Conservation (phyloP, 2,113 vertebrate genomes). For the Parus major region DNA sequence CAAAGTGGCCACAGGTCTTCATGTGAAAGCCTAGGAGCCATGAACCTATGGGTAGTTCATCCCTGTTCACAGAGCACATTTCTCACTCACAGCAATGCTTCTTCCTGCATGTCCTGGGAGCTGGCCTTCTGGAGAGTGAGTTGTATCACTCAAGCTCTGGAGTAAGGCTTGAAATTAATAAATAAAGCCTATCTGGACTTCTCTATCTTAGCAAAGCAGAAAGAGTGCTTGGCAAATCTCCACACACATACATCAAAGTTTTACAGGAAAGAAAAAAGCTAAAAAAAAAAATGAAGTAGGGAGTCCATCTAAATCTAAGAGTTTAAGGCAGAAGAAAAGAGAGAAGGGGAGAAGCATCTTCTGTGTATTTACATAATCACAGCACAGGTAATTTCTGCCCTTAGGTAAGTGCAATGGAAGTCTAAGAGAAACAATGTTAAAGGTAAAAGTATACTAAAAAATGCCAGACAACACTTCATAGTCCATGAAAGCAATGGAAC, state of each 20-base stretch:
- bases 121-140: neutral
- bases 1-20: neutral
- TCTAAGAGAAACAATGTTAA: neutral
- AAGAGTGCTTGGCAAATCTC: neutral
- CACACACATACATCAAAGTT: neutral
- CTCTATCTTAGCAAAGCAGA: neutral
- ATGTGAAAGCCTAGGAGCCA: neutral
- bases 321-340: neutral
- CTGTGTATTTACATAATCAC: neutral
- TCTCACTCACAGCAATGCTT: neutral
- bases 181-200: neutral
- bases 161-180: neutral
- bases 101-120: neutral
- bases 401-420: neutral
- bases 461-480: neutral
- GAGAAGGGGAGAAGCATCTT: neutral
- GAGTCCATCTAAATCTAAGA: neutral
- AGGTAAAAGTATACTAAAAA: neutral
- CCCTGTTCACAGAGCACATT: neutral
- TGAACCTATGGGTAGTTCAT: neutral
- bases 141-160: neutral
- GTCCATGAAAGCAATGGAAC: neutral
- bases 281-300: neutral
- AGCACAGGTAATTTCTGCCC: neutral
- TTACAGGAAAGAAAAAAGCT: neutral